phyloP scores from a whole-genome alignment of 2,113 vertebrate genomes.

The Microcebus jonahi region DNA sequence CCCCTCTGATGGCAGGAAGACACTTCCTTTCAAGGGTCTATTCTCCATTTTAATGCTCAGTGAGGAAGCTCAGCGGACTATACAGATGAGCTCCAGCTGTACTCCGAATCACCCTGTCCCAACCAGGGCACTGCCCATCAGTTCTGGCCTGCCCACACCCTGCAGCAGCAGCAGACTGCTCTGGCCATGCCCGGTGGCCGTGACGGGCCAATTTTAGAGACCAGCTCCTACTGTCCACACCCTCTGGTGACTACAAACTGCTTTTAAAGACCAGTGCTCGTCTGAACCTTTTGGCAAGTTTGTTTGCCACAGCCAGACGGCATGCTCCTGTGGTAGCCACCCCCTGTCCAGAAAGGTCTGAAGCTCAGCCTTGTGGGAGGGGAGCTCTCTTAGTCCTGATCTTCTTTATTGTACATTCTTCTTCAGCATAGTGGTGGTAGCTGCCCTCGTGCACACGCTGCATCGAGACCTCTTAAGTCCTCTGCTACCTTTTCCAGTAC shows the following conservation, averaged over 20 bases:
- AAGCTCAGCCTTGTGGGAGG: not conserved
- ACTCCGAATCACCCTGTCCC: not conserved
- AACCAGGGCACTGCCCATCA: rapidly evolving
- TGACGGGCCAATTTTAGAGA: not conserved
- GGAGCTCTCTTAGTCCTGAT: not conserved
- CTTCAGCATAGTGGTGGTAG: not conserved
- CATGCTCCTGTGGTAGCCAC: too few species aligned
- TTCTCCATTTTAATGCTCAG: not conserved
- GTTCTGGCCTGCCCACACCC: not conserved
- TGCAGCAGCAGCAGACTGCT: not conserved
- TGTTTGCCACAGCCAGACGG: not conserved
- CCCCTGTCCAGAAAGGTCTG: not conserved
- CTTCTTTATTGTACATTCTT: not conserved
- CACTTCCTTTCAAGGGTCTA: not conserved
- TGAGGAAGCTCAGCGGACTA: not conserved
- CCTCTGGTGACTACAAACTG: not conserved
- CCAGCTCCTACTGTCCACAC: not conserved
- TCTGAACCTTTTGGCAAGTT: not conserved
- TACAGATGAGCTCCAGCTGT: too few species aligned
- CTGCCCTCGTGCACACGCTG: not conserved
- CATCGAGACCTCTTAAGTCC: not conserved
- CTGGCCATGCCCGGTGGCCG: not conserved
- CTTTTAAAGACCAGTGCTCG: not conserved
- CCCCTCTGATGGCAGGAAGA: not conserved
- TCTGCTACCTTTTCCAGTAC: not conserved